Conservation (phyloP, 1,140 invertebrate species). For the Drosophila obscura region DNA sequence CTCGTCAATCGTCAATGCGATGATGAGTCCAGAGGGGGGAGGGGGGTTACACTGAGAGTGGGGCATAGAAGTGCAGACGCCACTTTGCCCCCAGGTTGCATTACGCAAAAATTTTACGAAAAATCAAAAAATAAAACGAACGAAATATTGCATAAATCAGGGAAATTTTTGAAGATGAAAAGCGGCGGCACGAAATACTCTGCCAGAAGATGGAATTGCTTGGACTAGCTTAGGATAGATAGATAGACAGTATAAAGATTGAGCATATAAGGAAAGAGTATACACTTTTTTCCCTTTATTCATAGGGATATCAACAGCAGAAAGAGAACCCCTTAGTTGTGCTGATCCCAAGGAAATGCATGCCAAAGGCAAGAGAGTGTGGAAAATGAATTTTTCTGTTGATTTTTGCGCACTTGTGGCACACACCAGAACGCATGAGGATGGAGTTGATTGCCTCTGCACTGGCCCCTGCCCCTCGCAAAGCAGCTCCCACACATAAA, state of each 20-base stretch:
- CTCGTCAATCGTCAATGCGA: slow-evolving; percentile 54
- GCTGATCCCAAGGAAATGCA: slow-evolving; percentile 13
- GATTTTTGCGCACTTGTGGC: slow-evolving; percentile 63
- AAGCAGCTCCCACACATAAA: slow-evolving; percentile 70
- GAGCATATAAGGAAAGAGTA: no score
- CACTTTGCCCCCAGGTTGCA: slow-evolving; percentile 54
- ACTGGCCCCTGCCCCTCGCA: slow-evolving; percentile 1
- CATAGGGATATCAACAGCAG: no score
- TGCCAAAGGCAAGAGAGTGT: slow-evolving; percentile 10
- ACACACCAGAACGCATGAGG: slow-evolving; percentile 22
- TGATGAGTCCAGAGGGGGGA: neutral
- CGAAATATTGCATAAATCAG: slow-evolving; percentile 16
- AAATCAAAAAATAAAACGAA: slow-evolving; percentile 24
- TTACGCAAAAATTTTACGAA: slow-evolving; percentile 44
- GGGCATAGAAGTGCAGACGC: slow-evolving; percentile 35
- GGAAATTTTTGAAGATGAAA: neutral
- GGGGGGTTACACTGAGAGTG: slow-evolving; percentile 21
- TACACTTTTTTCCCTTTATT: no score
- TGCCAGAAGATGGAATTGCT: neutral
- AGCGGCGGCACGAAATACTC: neutral
- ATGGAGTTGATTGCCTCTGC: slow-evolving; percentile 26
- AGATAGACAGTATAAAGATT: no score
- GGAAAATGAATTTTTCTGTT: slow-evolving; percentile 67
- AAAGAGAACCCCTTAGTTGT: slow-evolving; percentile 2
- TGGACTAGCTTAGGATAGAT: no score